Evolutionary conservation across 1,140 invertebrate genomes (phyloP).

Genomic region (Ostrea edulis): DNA sequence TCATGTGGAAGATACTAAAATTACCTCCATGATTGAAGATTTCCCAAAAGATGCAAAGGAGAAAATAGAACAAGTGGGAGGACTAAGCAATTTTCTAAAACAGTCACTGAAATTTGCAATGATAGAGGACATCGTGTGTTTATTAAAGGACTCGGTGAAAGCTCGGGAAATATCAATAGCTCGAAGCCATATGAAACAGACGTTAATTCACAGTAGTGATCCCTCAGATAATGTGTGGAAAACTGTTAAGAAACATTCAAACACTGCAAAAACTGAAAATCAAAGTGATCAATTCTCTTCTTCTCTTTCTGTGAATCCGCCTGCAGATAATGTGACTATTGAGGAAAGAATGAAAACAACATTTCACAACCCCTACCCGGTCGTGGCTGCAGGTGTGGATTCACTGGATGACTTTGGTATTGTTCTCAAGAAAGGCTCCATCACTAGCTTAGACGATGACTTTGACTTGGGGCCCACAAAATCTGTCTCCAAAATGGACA

Average conservation of each 20-base stretch:
- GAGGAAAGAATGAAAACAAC: not conserved
- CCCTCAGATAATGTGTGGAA: slow-evolving; percentile 49
- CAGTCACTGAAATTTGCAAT: slow-evolving; percentile 69
- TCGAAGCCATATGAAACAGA: not conserved
- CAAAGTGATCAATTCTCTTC: not conserved
- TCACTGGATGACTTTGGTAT: slow-evolving; percentile 54
- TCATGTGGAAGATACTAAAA: slow-evolving; percentile 54
- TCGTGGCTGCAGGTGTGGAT: slow-evolving; percentile 44
- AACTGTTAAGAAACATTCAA: slow-evolving; percentile 26
- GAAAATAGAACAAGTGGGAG: slow-evolving; percentile 63
- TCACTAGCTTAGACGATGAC: slow-evolving; percentile 40
- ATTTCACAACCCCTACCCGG: not conserved
- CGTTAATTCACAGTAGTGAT: not conserved
- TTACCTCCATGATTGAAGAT: slow-evolving; percentile 60
- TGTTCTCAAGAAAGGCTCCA: not conserved
- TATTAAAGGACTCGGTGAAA: slow-evolving; percentile 62
- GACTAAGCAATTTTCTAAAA: slow-evolving; percentile 63
- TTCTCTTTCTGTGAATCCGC: not conserved
- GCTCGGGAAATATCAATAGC: slow-evolving; percentile 62
- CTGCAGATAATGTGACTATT: not conserved
- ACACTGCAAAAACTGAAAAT: not conserved
- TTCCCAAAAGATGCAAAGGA: slow-evolving; percentile 67
- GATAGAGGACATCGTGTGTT: slow-evolving; percentile 66
- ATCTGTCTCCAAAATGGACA: slow-evolving; percentile 50
- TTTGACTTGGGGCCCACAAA: slow-evolving; percentile 10